Conservation (phyloP, 2,888 invertebrate genomes). For the Chymomyza amoena region DNA sequence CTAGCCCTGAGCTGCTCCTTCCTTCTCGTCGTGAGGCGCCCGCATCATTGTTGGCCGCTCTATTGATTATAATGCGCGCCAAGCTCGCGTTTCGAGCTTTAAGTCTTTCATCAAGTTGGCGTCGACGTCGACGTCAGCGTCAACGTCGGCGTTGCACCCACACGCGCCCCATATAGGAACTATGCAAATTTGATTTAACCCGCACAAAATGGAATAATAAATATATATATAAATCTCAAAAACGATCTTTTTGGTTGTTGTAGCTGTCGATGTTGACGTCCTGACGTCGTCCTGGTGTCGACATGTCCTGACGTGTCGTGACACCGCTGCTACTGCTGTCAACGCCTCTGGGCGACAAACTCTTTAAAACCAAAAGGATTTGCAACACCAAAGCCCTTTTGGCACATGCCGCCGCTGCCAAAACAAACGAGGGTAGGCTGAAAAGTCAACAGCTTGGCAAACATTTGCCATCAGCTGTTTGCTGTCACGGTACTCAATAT, state of each 20-base stretch:
- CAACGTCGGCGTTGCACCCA: not conserved
- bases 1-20: not conserved
- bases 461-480: not conserved
- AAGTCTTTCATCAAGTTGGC: constrained; percentile 42
- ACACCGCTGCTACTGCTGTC: not conserved
- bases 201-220: constrained; percentile 49
- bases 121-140: not conserved
- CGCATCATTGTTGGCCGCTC: constrained; percentile 6
- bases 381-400: not conserved
- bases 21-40: not conserved
- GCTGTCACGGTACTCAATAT: no score
- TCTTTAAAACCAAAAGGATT: constrained; percentile 4
- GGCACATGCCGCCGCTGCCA: not conserved
- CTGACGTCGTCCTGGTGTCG: no score
- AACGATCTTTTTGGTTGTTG: constrained; percentile 22
- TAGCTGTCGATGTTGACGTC: not conserved
- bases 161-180: not conserved
- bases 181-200: constrained; percentile 50
- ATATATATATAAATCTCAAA: constrained; percentile 37
- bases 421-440: no score
- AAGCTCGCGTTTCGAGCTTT: constrained; percentile 14
- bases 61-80: constrained; percentile 45
- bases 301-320: not conserved
- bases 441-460: not conserved
- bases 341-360: not conserved